Percentiles rank a stretch among this genome's conserved stretches.
Conservation (phyloP, 2,797 vertebrate species). For the Poeciliopsis presidionis region DNA sequence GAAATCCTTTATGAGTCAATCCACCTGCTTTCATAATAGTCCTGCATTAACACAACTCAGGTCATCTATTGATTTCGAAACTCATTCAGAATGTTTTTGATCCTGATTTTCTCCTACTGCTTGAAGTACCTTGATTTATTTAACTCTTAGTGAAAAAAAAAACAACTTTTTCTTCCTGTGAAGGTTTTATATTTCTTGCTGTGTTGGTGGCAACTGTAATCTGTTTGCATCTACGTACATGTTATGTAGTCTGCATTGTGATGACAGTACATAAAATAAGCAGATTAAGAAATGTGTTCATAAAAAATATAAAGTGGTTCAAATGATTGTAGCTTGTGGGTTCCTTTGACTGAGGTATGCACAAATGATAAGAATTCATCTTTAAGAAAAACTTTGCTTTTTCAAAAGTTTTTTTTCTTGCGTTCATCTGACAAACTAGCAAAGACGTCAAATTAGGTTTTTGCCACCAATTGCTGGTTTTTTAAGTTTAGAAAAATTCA, state of each 20-base stretch:
- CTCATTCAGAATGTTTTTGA: not conserved
- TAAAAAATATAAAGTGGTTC: not conserved
- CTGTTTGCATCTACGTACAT: not conserved
- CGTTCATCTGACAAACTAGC: not conserved
- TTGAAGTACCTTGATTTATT: not conserved
- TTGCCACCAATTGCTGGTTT: not conserved
- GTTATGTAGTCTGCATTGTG: not conserved
- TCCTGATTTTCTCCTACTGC: not conserved
- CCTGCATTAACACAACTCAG: not conserved
- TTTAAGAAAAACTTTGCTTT: not conserved
- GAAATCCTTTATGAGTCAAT: not conserved
- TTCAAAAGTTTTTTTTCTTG: not conserved
- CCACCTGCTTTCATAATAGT: not conserved
- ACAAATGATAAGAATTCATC: not conserved
- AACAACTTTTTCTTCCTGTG: not conserved
- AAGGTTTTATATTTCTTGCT: not conserved
- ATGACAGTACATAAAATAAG: not conserved
- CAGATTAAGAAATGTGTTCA: not conserved
- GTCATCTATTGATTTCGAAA: not conserved
- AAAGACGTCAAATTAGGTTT: not conserved
- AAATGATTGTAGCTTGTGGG: not conserved
- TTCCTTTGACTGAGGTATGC: not conserved
- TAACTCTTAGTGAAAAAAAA: not conserved
- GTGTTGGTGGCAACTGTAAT: not conserved
- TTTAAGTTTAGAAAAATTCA: not conserved